A percentile compares a stretch with the other conserved stretches of the same genome.
Evolutionary conservation across 2,888 invertebrate genomes (phyloP).

Genomic region (Mimachlamys varia): DNA sequence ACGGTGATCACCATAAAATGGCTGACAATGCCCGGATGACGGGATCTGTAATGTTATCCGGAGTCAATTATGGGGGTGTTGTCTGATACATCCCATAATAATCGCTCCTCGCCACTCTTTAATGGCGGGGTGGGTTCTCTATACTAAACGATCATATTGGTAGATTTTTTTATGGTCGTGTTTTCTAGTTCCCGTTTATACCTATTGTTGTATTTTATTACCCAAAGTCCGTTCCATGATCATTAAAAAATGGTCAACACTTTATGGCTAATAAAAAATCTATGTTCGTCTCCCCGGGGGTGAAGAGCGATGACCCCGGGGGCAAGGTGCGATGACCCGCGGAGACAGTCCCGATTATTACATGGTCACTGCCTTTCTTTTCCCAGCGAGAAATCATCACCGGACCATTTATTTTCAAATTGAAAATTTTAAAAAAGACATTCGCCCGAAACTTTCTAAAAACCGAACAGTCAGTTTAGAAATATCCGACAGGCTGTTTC

Average conservation of each 20-base stretch:
- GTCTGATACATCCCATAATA: conserved; percentile 17
- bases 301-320: not conserved
- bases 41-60: conserved; percentile 30
- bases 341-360: not conserved
- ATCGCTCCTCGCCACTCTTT: not conserved
- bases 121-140: not conserved
- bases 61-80: not conserved
- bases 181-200: not conserved
- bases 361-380: not conserved
- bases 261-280: conserved; percentile 25
- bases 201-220: not conserved
- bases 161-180: conserved; percentile 25
- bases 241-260: conserved; percentile 28
- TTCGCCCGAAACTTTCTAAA: too few species aligned
- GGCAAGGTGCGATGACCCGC: not conserved
- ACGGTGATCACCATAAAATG: conserved; percentile 28
- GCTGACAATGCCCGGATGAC: conserved; percentile 22
- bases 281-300: not conserved
- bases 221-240: not conserved
- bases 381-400: not conserved
- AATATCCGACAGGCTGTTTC: too few species aligned
- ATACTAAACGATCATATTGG: not conserved
- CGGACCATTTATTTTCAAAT: not conserved
- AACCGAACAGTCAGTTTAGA: too few species aligned
- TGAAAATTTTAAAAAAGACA: not conserved